These are phyloP conservation scores for Rotaria magnacalcarata DNA, from an alignment of 2,888 invertebrate species.

Conservation along the genomic window DNA sequence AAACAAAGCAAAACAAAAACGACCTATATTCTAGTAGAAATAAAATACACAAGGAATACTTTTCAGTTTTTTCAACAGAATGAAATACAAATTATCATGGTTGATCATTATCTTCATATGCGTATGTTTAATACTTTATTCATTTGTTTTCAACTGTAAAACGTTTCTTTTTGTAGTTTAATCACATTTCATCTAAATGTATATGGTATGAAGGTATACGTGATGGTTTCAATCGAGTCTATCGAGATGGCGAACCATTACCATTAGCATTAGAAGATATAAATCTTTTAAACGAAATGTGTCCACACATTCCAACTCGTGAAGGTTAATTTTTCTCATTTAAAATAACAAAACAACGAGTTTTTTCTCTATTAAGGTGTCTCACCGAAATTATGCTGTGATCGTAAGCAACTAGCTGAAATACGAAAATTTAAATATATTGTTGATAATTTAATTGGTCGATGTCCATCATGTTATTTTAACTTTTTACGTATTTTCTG, in stretches of 20 bases:
- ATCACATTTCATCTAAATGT: neutral
- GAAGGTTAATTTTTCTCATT: neutral
- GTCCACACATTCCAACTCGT: neutral
- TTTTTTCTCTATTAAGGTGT: neutral
- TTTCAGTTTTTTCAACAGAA: no score
- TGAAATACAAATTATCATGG: no score
- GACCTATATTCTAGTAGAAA: no score
- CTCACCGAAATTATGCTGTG: neutral
- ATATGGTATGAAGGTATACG: constrained; percentile 30
- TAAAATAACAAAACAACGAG: no score
- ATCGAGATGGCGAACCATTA: neutral
- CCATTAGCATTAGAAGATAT: constrained; percentile 10
- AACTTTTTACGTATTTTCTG: constrained; percentile 46
- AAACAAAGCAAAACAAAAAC: neutral
- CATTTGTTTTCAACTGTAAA: neutral
- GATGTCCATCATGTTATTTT: constrained; percentile 45
- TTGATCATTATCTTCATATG: neutral
- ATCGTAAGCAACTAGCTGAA: constrained; percentile 7
- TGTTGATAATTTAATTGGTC: constrained; percentile 33
- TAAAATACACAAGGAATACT: no score
- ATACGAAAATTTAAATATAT: constrained; percentile 33
- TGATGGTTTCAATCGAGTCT: constrained; percentile 15
- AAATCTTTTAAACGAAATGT: constrained; percentile 11
- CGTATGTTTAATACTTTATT: neutral
- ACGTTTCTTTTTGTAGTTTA: neutral